phyloP scores from a whole-genome alignment of 2,888 invertebrate species.

The Tetranychus truncatus region DNA sequence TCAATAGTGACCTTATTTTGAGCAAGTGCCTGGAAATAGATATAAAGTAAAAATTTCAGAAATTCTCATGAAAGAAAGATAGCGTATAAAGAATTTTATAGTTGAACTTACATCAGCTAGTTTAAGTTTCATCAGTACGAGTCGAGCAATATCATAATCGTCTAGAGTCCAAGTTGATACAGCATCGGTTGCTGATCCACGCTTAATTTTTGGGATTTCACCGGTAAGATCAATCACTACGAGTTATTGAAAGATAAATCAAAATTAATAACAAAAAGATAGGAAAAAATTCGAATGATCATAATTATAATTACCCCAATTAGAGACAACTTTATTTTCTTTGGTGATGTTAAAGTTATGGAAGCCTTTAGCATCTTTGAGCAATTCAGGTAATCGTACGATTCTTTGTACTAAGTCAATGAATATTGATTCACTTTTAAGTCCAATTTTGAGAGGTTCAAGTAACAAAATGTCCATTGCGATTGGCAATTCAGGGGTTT shows the following conservation, averaged over 20 bases:
- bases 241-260: background rate
- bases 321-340: slow-evolving; percentile 39
- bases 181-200: background rate
- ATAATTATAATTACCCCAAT: slow-evolving; percentile 19
- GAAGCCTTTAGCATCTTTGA: slow-evolving; percentile 59
- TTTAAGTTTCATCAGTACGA: slow-evolving; percentile 9
- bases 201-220: background rate
- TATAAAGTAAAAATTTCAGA: background rate
- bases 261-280: background rate
- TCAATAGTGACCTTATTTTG: slow-evolving; percentile 7
- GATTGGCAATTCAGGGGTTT: slow-evolving; percentile 27
- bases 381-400: slow-evolving; percentile 40
- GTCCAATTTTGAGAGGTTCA: slow-evolving; percentile 22
- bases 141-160: slow-evolving; percentile 13
- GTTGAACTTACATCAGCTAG: slow-evolving; percentile 4
- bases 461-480: slow-evolving; percentile 23
- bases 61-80: background rate
- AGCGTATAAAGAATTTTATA: no score
- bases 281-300: slow-evolving; percentile 14
- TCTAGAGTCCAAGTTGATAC: slow-evolving; percentile 12
- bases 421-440: slow-evolving; percentile 26
- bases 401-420: slow-evolving; percentile 26
- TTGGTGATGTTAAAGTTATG: slow-evolving; percentile 68
- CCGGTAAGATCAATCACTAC: background rate
- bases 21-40: background rate